Evolutionary conservation across 64 coral and sea anemone species (phyloP).

Genomic region (Montipora foliosa): DNA sequence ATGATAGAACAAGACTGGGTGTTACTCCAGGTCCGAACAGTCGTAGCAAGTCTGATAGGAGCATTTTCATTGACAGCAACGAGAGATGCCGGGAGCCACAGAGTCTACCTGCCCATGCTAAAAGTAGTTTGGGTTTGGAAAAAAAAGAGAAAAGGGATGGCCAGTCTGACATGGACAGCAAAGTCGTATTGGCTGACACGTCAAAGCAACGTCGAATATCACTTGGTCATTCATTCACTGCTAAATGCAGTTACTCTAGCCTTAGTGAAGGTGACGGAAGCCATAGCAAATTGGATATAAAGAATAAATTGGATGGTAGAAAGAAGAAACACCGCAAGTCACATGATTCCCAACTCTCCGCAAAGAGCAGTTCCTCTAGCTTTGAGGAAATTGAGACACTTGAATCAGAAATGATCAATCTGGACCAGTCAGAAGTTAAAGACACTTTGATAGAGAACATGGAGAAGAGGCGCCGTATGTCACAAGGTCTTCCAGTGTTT

Average conservation of each 20-base stretch:
- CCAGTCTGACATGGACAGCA: not conserved
- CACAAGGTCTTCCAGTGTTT: slow-evolving; percentile 1
- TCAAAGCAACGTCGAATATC: not conserved
- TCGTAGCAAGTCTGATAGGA: not conserved
- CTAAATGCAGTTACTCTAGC: not conserved
- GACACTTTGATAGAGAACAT: not conserved
- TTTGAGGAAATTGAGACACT: not conserved
- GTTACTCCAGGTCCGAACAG: not conserved
- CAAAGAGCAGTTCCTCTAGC: not conserved
- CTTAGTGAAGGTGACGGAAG: not conserved
- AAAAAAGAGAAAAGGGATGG: not conserved
- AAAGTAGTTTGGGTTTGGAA: not conserved
- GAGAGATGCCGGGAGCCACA: slow-evolving; percentile 5
- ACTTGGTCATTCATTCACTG: not conserved
- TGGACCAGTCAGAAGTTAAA: not conserved
- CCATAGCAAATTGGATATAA: not conserved
- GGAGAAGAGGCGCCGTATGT: slow-evolving; percentile 12
- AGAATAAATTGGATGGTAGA: not conserved
- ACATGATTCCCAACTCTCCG: not conserved
- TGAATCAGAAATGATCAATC: not conserved
- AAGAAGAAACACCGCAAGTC: slow-evolving; percentile 33
- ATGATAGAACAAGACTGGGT: not conserved
- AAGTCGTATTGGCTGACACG: not conserved
- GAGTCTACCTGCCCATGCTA: not conserved
- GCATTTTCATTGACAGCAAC: not conserved